Base-by-base conservation (phyloP, 2,888 invertebrate genomes). In the Spilarctia lutea region DNA sequence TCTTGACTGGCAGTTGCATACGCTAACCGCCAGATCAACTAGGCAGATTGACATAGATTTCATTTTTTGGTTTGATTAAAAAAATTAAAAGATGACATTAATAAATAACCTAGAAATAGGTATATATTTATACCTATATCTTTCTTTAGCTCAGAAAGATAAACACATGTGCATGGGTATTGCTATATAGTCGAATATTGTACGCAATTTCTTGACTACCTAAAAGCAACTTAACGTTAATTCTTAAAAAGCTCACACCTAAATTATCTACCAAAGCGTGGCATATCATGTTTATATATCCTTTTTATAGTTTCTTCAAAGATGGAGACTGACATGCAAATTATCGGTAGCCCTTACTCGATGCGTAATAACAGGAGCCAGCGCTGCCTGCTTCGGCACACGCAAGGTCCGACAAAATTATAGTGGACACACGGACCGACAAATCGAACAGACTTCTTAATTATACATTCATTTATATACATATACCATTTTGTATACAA, bases 391-490 rank as follows among this genome's bases (percentile, higher is more conserved):
- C 79, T 88, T 88, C 86, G 84, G 84, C 86, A 85, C 94, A 94
- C 93, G 95, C 94, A 94, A 94, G 92, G 93, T 91, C 93, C 90
- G 82, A 85, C 87, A 77, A 86, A 91, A 92, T 92, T 91, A 89
- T 77, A 68, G 45, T 70, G 65, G 83, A 93, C 93, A 91, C 88
- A 91, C 89, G 24, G 88, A 60, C 74, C 0, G 4, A 11, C 3
- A 73, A 78, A 68, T 79, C 65, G 72, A 71, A 45, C 4, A 63
- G 24, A 63, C 27, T 18, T 30, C 63, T 30, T 63, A 63, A 18
- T 63, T 48, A 20, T 48, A 30, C 24, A 16, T 67, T 16, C n/a
- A 39, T 65, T 10, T 65, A 27, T 56, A 10, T n/a, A 24, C 6
- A n/a, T 56, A n/a, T 24, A n/a, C 8, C 3, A 13, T 24, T 52